Evolutionary conservation across 2,888 invertebrate species (phyloP).

Genomic region (Hedya salicella): DNA sequence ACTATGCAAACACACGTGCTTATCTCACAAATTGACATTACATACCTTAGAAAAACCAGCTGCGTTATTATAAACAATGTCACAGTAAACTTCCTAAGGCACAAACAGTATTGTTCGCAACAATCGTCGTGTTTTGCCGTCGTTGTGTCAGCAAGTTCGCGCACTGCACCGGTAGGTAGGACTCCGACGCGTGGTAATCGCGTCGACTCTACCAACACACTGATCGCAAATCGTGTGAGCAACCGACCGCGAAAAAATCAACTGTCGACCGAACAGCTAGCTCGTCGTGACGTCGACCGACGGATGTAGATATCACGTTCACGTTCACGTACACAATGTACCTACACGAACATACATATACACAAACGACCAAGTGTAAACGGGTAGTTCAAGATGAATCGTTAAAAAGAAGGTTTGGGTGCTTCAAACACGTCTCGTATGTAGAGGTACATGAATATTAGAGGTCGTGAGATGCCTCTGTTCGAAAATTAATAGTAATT

Average conservation of each 20-base stretch:
- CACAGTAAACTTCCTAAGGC: slow-evolving; percentile 50
- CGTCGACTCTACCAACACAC: slow-evolving; percentile 67
- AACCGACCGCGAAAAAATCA: slow-evolving; percentile 51
- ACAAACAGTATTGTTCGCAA: slow-evolving; percentile 44
- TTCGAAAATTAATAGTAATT: no score
- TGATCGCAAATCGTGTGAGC: slow-evolving; percentile 53
- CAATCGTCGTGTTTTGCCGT: slow-evolving; percentile 41
- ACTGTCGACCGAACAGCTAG: slow-evolving; percentile 56
- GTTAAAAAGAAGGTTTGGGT: neutral
- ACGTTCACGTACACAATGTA: slow-evolving; percentile 40
- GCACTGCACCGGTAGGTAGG: slow-evolving; percentile 57
- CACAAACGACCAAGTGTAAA: slow-evolving; percentile 2
- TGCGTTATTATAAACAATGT: slow-evolving; percentile 25
- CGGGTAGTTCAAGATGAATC: slow-evolving; percentile 12
- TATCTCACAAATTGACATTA: neutral
- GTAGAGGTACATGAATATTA: no score
- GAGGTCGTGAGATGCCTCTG: no score
- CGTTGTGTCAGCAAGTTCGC: slow-evolving; percentile 48
- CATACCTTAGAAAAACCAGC: slow-evolving; percentile 36
- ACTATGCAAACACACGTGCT: slow-evolving; percentile 16
- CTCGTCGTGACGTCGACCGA: slow-evolving; percentile 64
- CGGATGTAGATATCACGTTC: slow-evolving; percentile 52
- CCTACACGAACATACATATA: slow-evolving; percentile 19
- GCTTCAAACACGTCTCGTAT: neutral
- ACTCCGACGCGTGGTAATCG: slow-evolving; percentile 62